These are phyloP conservation scores for Scalopus aquaticus DNA, from an alignment of 2,113 vertebrate genomes.

Conservation along the genomic window DNA sequence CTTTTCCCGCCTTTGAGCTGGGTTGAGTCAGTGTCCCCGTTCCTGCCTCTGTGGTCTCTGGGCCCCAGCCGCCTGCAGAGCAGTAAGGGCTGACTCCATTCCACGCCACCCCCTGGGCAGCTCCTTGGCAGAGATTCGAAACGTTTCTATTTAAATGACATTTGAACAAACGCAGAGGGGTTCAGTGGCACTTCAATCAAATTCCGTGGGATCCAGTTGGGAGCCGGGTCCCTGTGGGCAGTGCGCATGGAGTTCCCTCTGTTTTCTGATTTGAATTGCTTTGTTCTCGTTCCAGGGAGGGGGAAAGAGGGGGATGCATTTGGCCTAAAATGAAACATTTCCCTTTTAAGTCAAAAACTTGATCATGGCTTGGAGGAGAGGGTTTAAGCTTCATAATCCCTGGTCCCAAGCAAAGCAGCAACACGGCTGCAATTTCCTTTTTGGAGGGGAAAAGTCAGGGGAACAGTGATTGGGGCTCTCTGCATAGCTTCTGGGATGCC, in stretches of 20 bases:
- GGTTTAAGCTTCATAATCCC: constrained; percentile 86
- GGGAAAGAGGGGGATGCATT: constrained; percentile 78
- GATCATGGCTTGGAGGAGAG: constrained; percentile 87
- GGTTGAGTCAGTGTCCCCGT: background rate
- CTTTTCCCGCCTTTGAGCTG: background rate
- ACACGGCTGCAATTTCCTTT: constrained; percentile 83
- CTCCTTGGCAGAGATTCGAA: constrained; percentile 84
- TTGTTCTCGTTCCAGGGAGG: constrained; percentile 87
- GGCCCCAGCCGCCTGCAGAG: constrained; percentile 23
- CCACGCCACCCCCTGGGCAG: constrained; percentile 77
- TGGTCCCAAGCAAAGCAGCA: constrained; percentile 77
- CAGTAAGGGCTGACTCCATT: background rate
- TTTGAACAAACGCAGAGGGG: constrained; percentile 87
- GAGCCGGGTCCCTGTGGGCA: constrained; percentile 85
- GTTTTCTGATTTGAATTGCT: constrained; percentile 89
- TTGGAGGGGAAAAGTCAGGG: constrained; percentile 76
- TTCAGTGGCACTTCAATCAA: constrained; percentile 88
- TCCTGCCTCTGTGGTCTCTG: constrained; percentile 27
- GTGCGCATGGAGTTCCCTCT: constrained; percentile 83
- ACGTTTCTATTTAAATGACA: constrained; percentile 87
- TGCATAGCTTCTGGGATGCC: constrained; percentile 64
- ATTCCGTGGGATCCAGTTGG: constrained; percentile 86
- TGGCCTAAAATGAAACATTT: constrained; percentile 90
- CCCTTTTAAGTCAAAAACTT: constrained; percentile 88
- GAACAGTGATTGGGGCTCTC: constrained; percentile 70